phyloP scores from a whole-genome alignment of 2,888 invertebrate species.

The Euplexia lucipara region DNA sequence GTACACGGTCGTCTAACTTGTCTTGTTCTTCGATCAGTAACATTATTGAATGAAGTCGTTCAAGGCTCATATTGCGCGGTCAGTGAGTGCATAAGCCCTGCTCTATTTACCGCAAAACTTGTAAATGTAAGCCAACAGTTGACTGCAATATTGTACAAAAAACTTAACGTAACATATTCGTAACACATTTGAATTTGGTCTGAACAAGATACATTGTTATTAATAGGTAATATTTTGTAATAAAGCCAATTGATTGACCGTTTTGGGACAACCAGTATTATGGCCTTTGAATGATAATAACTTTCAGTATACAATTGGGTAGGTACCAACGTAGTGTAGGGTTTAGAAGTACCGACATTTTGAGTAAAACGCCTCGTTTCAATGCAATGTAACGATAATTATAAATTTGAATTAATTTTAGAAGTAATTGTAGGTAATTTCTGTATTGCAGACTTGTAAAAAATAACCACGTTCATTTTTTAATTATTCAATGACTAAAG shows the following conservation, averaged over 20 bases:
- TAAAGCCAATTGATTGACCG: conserved; percentile 21
- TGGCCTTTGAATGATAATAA: conserved; percentile 7
- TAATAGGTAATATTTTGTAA: conserved; percentile 36
- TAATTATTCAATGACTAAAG: not conserved
- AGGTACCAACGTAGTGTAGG: conserved; percentile 5
- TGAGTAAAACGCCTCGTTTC: conserved; percentile 9
- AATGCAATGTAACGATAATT: conserved; percentile 29
- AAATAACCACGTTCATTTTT: not conserved
- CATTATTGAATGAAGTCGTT: conserved; percentile 71
- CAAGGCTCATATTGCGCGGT: conserved; percentile 75
- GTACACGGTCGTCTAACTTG: conserved; percentile 28
- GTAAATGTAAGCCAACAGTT: conserved; percentile 39
- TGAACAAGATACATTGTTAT: not conserved
- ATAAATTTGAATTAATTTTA: conserved; percentile 42
- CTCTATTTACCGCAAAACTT: conserved; percentile 69
- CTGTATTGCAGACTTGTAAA: conserved; percentile 22
- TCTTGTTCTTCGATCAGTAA: conserved; percentile 49
- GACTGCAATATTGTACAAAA: conserved; percentile 23
- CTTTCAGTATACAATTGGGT: not conserved
- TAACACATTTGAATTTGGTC: conserved; percentile 12
- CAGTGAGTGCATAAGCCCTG: conserved; percentile 64
- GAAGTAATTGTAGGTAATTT: conserved; percentile 41
- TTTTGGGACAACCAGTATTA: not conserved
- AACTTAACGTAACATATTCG: not conserved
- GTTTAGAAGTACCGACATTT: not conserved